These are phyloP conservation scores for Nomada fucata DNA, from an alignment of 2,888 invertebrate species.

Conservation along the genomic window DNA sequence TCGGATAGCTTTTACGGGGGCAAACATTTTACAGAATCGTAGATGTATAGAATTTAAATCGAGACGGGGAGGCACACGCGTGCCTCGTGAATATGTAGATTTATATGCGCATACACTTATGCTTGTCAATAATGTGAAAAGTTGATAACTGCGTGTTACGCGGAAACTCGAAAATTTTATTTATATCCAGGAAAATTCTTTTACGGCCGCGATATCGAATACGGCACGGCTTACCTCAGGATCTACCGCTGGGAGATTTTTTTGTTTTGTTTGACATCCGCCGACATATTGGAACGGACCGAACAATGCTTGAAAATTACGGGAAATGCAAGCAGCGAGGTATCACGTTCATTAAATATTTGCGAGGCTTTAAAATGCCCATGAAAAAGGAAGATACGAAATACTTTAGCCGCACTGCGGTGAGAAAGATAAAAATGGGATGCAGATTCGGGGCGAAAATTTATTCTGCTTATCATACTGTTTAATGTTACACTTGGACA, in stretches of 20 bases:
- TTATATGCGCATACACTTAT: conserved; percentile 43
- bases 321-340: background rate
- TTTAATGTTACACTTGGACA: too few relatives aligned
- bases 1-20: background rate
- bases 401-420: background rate
- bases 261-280: background rate
- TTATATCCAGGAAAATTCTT: conserved; percentile 15
- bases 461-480: too few relatives aligned
- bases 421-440: conserved; percentile 6
- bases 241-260: background rate
- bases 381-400: background rate
- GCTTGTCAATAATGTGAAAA: conserved; percentile 37
- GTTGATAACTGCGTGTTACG: conserved; percentile 22
- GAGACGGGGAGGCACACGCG: background rate
- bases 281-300: background rate
- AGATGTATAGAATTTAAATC: background rate
- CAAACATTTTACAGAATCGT: conserved; percentile 18
- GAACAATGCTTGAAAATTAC: background rate
- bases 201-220: conserved; percentile 1
- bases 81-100: conserved; percentile 32
- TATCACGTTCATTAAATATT: conserved; percentile 21
- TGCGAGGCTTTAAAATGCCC: background rate
- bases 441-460: too few relatives aligned
- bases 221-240: background rate
- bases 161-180: conserved; percentile 29